Base-by-base conservation (phyloP, 2,113 vertebrate species). In the Otus sunia region DNA sequence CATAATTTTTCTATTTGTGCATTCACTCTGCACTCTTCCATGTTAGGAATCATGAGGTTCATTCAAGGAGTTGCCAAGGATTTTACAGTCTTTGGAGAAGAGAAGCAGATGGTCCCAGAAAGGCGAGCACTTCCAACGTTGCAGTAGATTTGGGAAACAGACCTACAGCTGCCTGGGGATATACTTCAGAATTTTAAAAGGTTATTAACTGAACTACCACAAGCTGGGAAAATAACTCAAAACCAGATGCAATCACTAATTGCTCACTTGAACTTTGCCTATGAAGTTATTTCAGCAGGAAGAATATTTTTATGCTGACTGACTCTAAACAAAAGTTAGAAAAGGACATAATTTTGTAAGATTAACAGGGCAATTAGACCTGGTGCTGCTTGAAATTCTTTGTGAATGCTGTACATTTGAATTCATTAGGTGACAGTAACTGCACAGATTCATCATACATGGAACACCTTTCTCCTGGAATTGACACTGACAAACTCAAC, bases 231-330 rank as follows among this genome's bases (percentile, higher is more conserved):
- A 91, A 93, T 90, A 97, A 94, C 84, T 96, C 79, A 97, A 94
- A 96, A 94, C 25, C 94, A 97, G 96, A 97, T 92, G 96, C 76
- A 92, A 95, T 95, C 90, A 79, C 87, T 97, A 94, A 97, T 97
- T 97, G 92, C 89, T 97, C 93, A 81, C 92, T 97, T 95, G 96
- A 97, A 97, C 96, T 97, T 97, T 96, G 91, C 68, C 92, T 94
- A 87, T 93, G 90, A 93, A 92, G 74, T 93, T 94, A 89, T 92
- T 97, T 95, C 93, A 94, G 79, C 36, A 89, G 84, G 62, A 96
- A 92, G 81, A 94, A 86, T 78, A 84, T 97, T 93, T 97, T 95
- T 88, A 85, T 95, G 96, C 95, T 94, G 87, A 68, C 66, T 81
- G 73, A 79, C 86, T 95, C 89, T 78, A 95, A 95, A 90, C 75